A percentile compares a stretch with the other conserved stretches of the same genome.
phyloP scores from a whole-genome alignment of 2,797 vertebrate genomes.

The Sitta carolinensis region DNA sequence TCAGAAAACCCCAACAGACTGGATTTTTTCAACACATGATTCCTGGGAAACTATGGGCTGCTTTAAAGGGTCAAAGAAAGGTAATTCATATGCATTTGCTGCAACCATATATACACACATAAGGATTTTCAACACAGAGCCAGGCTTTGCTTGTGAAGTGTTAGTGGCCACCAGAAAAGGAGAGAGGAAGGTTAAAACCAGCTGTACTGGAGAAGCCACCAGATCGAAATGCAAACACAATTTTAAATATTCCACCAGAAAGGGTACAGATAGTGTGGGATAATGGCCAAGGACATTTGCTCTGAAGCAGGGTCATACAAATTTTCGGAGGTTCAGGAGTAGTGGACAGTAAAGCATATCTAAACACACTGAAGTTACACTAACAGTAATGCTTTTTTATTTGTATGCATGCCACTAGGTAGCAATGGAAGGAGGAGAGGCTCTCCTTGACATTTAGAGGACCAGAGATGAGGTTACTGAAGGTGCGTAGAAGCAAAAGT shows the following conservation, averaged over 20 bases:
- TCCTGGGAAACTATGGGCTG: not conserved
- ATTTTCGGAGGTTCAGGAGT: not conserved
- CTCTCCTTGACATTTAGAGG: not conserved
- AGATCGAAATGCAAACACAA: not conserved
- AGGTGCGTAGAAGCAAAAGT: not conserved
- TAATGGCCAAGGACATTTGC: not conserved
- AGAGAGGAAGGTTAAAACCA: not conserved
- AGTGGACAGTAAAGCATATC: not conserved
- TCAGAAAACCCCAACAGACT: not conserved
- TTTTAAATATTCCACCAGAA: not conserved
- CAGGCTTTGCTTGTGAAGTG: not conserved
- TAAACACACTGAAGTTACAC: not conserved
- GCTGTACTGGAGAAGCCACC: not conserved
- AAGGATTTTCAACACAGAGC: not conserved
- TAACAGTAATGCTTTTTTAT: not conserved
- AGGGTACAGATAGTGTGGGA: not conserved
- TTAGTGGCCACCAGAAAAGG: not conserved
- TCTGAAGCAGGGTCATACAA: not conserved
- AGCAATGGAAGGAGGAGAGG: not conserved
- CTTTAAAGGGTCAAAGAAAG: not conserved
- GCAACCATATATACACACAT: not conserved
- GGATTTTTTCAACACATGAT: accelerated
- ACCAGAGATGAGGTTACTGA: not conserved
- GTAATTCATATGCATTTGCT: not conserved
- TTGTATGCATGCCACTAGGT: not conserved